Percentiles rank a stretch among this genome's conserved stretches.
Evolutionary conservation across 2,113 vertebrate species (phyloP).

Genomic region (Gallinago jamesoni): DNA sequence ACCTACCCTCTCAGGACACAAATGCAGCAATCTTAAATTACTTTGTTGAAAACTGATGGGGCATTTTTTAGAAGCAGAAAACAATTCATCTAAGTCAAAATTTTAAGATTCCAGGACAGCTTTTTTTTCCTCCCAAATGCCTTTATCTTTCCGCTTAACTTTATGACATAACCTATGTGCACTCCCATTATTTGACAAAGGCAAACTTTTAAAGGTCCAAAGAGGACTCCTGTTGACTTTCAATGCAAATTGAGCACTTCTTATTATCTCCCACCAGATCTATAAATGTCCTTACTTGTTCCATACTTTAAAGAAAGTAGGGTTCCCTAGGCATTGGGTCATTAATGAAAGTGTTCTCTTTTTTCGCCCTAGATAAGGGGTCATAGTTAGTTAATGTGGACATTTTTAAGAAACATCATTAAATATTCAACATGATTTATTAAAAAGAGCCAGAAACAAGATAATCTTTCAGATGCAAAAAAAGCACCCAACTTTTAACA

Average conservation of each 20-base stretch:
- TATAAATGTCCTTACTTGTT: constrained; percentile 8
- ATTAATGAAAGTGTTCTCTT: constrained; percentile 1
- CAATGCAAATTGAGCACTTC: neutral
- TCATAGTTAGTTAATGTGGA: neutral
- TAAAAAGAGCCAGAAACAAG: constrained; percentile 13
- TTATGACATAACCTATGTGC: neutral
- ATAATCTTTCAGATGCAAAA: neutral
- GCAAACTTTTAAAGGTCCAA: neutral
- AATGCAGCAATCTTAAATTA: neutral
- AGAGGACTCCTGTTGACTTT: constrained; percentile 16
- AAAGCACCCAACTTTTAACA: neutral
- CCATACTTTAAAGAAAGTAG: neutral
- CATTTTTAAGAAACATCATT: constrained; percentile 13
- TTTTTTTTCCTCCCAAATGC: neutral
- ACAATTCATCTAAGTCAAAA: neutral
- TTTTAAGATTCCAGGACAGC: neutral
- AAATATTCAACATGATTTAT: constrained; percentile 4
- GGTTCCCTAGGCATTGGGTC: neutral
- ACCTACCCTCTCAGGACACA: neutral
- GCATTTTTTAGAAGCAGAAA: neutral
- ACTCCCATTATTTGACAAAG: neutral
- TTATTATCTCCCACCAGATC: constrained; percentile 21
- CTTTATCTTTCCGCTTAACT: neutral
- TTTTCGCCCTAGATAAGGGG: constrained; percentile 26
- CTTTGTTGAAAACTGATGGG: neutral